These are phyloP conservation scores for Danio jaintianensis DNA, from an alignment of 2,797 vertebrate species.

Conservation along the genomic window DNA sequence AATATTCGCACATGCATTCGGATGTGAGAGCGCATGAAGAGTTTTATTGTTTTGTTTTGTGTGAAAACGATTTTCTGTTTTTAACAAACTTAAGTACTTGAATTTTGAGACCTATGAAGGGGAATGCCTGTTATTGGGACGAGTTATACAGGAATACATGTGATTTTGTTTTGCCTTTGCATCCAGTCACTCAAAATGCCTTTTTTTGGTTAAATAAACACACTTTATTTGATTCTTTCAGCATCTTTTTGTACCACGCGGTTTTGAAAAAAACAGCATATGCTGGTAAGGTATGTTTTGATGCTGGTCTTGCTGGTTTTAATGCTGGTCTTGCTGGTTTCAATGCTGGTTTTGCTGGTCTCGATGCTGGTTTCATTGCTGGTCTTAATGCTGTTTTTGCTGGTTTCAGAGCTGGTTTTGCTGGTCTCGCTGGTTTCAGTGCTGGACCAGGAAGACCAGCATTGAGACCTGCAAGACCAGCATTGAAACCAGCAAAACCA, in stretches of 20 bases:
- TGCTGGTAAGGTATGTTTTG: too few relatives aligned
- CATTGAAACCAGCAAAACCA: too few relatives aligned
- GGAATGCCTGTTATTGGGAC: constrained; percentile 45
- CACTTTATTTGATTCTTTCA: constrained; percentile 55
- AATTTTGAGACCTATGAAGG: constrained; percentile 60
- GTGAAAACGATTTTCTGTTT: constrained; percentile 41
- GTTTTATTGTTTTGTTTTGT: constrained; percentile 39
- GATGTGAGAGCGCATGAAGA: constrained; percentile 36
- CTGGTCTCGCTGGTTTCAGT: too few relatives aligned
- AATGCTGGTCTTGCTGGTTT: too few relatives aligned
- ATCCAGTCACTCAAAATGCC: constrained; percentile 39
- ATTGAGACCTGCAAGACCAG: too few relatives aligned
- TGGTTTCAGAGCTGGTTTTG: too few relatives aligned
- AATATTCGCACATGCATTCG: constrained; percentile 45
- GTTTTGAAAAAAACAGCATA: not conserved
- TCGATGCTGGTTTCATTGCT: too few relatives aligned
- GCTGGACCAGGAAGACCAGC: too few relatives aligned
- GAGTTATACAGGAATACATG: constrained; percentile 60
- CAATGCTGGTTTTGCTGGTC: too few relatives aligned
- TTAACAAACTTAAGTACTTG: constrained; percentile 66
- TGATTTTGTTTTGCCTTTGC: constrained; percentile 62
- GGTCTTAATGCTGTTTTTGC: too few relatives aligned
- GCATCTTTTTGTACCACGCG: constrained; percentile 69
- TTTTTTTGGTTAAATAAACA: constrained; percentile 41
- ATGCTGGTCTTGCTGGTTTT: too few relatives aligned